Base-by-base conservation (phyloP, 2,113 vertebrate genomes). In the Procavia capensis region DNA sequence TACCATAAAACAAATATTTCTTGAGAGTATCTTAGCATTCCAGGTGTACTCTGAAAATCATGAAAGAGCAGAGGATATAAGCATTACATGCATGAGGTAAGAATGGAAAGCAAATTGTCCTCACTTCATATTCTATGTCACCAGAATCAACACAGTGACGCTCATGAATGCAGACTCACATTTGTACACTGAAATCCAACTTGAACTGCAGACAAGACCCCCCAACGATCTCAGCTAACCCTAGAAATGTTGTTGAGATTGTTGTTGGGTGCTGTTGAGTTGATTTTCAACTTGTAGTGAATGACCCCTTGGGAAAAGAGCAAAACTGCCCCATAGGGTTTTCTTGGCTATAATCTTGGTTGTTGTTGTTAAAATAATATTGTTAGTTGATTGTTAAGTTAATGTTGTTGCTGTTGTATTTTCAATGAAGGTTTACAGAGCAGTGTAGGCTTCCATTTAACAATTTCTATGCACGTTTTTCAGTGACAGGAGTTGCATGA, bases 1-100 rank as follows among this genome's bases (percentile, higher is more conserved):
- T 93, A 70, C 41, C 75, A 96, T 93, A 95, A 96, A 97, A 96
- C 96, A 96, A 91, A 91, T 85, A 96, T 91, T 95, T 98, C 95
- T 57, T 79, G 31, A 89, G 79, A 96, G 43, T 43, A 80, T 82
- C 93, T 96, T 82, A 86, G 6, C 84, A n/a, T 97, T 64, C 78
- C 84, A 96, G 92, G 79, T 72, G 47, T 39, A 81, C 14, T 95
- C 88, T 3, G 75, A 88, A 91, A 84, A 92, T 94, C 96, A 29
- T 34, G 5, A 92, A 86, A 95, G 54, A 96, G 34, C 63, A 31
- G 83, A 96, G 85, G 91, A 90, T 70, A 87, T 19, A 19, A 61
- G 85, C 68, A 63, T 79, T 75, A 80, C 50, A 57, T 68, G 54
- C 61, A 34, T 0, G 5, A 85, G 50, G 57, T 9, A 84, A 39